A percentile compares a stretch with the other conserved stretches of the same genome.
Evolutionary conservation across 2,113 vertebrate species (phyloP).

Genomic region (Scopus umbretta): DNA sequence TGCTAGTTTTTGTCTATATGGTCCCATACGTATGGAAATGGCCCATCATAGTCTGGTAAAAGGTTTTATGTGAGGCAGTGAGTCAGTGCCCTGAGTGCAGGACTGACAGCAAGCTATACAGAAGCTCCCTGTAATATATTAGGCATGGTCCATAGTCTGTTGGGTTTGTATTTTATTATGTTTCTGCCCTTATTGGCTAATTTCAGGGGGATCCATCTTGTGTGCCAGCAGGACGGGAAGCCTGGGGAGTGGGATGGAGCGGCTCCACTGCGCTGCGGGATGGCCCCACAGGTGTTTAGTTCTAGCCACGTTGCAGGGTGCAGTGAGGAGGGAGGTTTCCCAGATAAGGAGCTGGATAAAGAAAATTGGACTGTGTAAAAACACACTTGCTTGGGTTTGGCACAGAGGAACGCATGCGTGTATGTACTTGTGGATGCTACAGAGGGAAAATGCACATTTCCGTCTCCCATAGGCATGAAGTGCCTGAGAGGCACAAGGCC

Average conservation of each 20-base stretch:
- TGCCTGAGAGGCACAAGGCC: not conserved
- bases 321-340: not conserved
- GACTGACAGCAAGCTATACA: not conserved
- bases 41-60: not conserved
- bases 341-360: not conserved
- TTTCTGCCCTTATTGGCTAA: not conserved
- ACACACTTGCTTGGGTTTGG: not conserved
- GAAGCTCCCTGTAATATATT: not conserved
- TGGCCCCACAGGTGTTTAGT: not conserved
- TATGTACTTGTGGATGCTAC: not conserved
- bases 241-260: not conserved
- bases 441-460: not conserved
- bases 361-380: not conserved
- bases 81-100: not conserved
- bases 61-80: not conserved
- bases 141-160: not conserved
- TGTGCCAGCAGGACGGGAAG: not conserved
- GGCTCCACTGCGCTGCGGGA: not conserved
- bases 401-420: not conserved
- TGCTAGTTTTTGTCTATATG: not conserved
- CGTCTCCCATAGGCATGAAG: not conserved
- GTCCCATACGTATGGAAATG: not conserved
- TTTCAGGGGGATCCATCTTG: not conserved
- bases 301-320: not conserved
- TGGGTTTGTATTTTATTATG: not conserved